Conservation (phyloP, 92 coral and sea anemone genomes). For the Muricea muricata region DNA sequence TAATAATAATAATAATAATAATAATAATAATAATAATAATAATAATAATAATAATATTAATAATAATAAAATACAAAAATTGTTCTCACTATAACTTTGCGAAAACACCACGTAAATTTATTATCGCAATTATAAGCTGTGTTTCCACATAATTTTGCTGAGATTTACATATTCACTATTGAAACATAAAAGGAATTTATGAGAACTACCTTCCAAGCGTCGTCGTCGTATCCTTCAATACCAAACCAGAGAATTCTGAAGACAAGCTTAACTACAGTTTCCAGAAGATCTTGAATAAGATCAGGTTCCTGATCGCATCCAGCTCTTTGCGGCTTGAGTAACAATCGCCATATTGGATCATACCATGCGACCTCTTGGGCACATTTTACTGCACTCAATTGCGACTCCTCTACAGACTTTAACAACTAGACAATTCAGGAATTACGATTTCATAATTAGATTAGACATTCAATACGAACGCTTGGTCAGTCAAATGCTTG, state of each 20-base stretch:
- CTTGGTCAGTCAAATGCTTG: no score
- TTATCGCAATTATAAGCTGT: no score
- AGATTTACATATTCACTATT: no score
- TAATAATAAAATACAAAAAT: no score
- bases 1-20: no score
- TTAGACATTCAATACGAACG: not conserved
- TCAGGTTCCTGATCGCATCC: not conserved
- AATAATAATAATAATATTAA: no score
- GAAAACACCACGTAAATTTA: no score
- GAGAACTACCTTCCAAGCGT: constrained; percentile 96
- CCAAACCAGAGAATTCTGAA: constrained; percentile 93
- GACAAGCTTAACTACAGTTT: constrained; percentile 85
- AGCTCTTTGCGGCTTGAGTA: constrained; percentile 9
- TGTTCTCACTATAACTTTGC: no score
- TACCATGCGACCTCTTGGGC: constrained; percentile 34
- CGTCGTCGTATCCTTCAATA: constrained; percentile 81
- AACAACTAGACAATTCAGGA: constrained; percentile 8
- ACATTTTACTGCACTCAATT: constrained; percentile 21
- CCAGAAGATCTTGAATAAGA: constrained; percentile 64
- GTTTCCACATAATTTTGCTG: no score
- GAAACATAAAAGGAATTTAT: no score
- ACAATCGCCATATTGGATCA: constrained; percentile 36
- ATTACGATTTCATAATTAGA: not conserved
- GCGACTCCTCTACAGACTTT: constrained; percentile 19
- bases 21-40: no score